Base-by-base conservation (phyloP, 2,888 invertebrate species). In the Lordiphosa andalusiaca region DNA sequence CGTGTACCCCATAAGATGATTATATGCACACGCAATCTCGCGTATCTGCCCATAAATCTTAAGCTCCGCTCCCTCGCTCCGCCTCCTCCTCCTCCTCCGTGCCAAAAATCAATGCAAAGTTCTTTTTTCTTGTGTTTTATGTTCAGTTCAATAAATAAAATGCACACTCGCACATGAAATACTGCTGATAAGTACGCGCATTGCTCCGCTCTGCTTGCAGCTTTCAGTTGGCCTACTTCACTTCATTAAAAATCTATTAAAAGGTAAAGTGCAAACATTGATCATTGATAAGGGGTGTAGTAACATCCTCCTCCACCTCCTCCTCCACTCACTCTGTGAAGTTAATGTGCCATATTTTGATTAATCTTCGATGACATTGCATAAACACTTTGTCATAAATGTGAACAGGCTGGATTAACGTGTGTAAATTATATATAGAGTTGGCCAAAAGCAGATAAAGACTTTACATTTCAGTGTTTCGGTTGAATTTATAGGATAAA, bases 161-260 rank as follows among this genome's bases (percentile, higher is more conserved):
- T 73, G 71, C 73, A 67, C 68, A 75, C 65, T 53, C 56, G 83
- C 25, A 25, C 6, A 78, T 71, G 78, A 71, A 75, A 71, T 58
- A 71, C 53, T 52, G 61, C 78, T 73, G 78, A 78, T 78, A 78
- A 78, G 78, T 55, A 60, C 44, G 57, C 30, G 30, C 30, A 25
- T 25, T 7, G 2, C 25, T 21, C 21, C 4, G 6, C 7, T 7
- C 25, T 25, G 25, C 25, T 53, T 53, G 44, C 58, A 73, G 66
- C 65, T 67, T 65, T 73, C 76, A 75, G 73, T 76, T 74, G 80
- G 68, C 80, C 80, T 76, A 83, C 80, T 80, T 83, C 59, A 63
- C 52, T 83, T 80, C 80, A 81, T 81, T 83, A 83, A 81, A 83
- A 81, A 83, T 80, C 80, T 83, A 83, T 80, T 80, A 72, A 74